Percentiles rank a stretch among this genome's conserved stretches.
These are phyloP conservation scores for Onthophagus sagittarius DNA, from an alignment of 2,888 invertebrate genomes.

Conservation along the genomic window DNA sequence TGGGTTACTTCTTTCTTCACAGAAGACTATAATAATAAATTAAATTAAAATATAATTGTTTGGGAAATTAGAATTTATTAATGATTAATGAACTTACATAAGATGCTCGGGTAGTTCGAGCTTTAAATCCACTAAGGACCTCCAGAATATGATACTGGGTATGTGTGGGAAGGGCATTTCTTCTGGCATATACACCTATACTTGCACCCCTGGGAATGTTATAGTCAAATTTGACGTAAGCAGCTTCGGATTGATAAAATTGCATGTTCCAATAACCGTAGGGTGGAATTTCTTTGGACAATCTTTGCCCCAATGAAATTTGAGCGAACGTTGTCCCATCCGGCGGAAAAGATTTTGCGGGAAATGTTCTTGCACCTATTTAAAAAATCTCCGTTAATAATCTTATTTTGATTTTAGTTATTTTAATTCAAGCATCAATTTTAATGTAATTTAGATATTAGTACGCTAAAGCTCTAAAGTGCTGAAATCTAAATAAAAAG, in stretches of 20 bases:
- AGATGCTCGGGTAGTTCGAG: conserved; percentile 76
- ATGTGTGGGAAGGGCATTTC: conserved; percentile 92
- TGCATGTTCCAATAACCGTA: conserved; percentile 98
- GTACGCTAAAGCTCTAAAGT: not conserved
- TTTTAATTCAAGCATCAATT: too few species aligned
- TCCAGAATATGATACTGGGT: conserved; percentile 96
- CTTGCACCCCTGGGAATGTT: conserved; percentile 87
- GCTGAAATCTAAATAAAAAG: not conserved
- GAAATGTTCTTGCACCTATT: conserved; percentile 81
- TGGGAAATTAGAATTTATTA: conserved; percentile 12
- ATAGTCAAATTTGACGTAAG: conserved; percentile 93
- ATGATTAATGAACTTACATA: conserved; percentile 66
- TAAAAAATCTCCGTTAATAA: not conserved
- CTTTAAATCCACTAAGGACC: conserved; percentile 86
- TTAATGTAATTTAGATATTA: not conserved
- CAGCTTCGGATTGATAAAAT: conserved; percentile 91
- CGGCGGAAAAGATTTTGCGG: conserved; percentile 86
- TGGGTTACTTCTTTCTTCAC: conserved; percentile 90
- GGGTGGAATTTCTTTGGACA: conserved; percentile 85
- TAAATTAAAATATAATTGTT: conserved; percentile 24
- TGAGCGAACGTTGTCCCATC: conserved; percentile 90
- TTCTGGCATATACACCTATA: conserved; percentile 90
- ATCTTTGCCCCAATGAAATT: conserved; percentile 80
- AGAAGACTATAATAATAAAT: conserved; percentile 58
- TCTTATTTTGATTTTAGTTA: too few species aligned